phyloP scores from a whole-genome alignment of 2,113 vertebrate species.

The Psittacus erithacus region DNA sequence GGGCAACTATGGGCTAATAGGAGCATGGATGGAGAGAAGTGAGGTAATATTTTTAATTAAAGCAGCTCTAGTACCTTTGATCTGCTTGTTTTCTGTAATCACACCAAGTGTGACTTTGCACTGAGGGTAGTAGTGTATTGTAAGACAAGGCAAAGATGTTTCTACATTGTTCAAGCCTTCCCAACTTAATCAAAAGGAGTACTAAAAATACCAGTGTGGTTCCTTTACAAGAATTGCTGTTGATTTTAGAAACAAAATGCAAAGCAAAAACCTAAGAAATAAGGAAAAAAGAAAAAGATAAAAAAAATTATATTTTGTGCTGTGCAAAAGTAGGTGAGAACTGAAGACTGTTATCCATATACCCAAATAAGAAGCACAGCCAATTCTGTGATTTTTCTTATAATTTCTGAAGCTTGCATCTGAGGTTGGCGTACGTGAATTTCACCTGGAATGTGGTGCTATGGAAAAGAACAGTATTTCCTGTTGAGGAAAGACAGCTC shows the following conservation, averaged over 20 bases:
- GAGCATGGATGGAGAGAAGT: neutral
- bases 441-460: neutral
- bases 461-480: neutral
- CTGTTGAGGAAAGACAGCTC: neutral
- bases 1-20: neutral
- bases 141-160: neutral
- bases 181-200: neutral
- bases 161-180: neutral
- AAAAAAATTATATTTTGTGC: neutral
- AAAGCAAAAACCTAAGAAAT: neutral
- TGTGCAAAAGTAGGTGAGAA: neutral
- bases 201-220: neutral
- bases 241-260: neutral
- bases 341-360: neutral
- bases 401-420: neutral
- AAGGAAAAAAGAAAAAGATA: neutral
- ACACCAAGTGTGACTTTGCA: neutral
- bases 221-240: neutral
- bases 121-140: neutral
- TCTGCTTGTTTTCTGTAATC: neutral
- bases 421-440: neutral
- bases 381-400: neutral
- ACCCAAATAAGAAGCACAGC: neutral
- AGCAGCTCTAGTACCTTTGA: neutral
- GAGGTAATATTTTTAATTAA: slow-evolving; percentile 35